Base-by-base conservation (phyloP, 2,797 vertebrate genomes). In the Enteromius viviparus region DNA sequence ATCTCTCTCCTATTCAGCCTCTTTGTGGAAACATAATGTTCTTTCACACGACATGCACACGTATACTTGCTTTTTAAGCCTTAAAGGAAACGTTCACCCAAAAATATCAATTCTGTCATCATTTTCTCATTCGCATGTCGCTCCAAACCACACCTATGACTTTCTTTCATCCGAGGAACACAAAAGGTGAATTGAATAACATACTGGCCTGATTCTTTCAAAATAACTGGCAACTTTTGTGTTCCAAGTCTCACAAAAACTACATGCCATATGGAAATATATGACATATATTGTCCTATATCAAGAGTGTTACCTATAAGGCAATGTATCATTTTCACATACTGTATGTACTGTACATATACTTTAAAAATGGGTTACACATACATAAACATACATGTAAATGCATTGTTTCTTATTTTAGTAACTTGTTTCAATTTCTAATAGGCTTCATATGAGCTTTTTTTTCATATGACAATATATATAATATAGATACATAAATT, bases 171-270 rank as follows among this genome's bases (percentile, higher is more conserved):
- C 47, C 5, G 17, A 53, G 47, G 47, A 74, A 74, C 47, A 53
- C 17, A 53, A 21, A 72, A 53, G 17, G 47, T 34, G 26, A 32
- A 5, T 55, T 40, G 6, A 75, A 58, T 34, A 58, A 58, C 7
- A 58, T 58, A 53, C 51, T 75, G 51, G 72, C 72, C 72, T 23
- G 72, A 75, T 58, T 75, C 72, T 75, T 40, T 75, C 72, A 75
- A 75, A 75, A 75, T 55, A 75, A 55, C 49, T 75, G 49, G 23
- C 49, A 75, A 75, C 29, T 7, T 29, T 7, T 62, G 58, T 26
- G 12, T 62, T 62, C 23, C 58, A 62, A 14, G 23, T 62, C 60
- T 64, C 2, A 15, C 14, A 64, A 62, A 62, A 29, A 29, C 26
- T 7, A 7, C 60, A 62, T 17, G 2, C 12, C 23, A 62, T 29